Evolutionary conservation across 2,797 vertebrate species (phyloP), one percentile per base, ranked within the genome.

Genomic region (Anabas testudineus): DNA sequence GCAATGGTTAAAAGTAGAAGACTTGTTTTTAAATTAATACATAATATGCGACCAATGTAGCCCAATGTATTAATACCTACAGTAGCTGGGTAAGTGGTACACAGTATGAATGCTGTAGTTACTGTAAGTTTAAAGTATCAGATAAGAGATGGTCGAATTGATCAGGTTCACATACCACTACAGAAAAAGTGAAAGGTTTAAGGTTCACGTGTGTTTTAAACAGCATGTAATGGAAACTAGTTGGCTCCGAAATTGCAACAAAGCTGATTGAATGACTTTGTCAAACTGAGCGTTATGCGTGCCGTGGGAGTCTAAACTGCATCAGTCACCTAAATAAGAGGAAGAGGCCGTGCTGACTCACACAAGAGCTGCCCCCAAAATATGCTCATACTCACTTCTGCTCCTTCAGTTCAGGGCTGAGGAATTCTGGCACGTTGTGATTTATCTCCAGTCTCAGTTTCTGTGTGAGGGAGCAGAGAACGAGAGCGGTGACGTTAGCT

Each of bases 301-400:
- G 34, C 2, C 0, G 67, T 69, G 39, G 63, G 74, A 63, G 41
- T 46, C 19, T 30, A 10, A 42, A 9, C 0, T 55, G 42, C 47
- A 34, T 54, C 28, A 39, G 19, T 45, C 4, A 1, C 15, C 15
- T 19, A 28, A 56, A 62, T 2, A 37, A 47, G 32, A 59, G 21
- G 36, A 77, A 54, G 3, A 37, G 26, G 10, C 2, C 18, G 0
- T 0, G 32, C 52, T 83, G 80, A 81, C 52, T 79, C 74, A 74
- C 0, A 36, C 3, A 43, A 4, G 8, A 75, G 30, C 10, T 34
- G 9, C 9, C 51, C 14, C 46, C 18, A 57, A 28, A 19, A 41
- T 18, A 2, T n/a, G 13, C 53, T 59, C 37, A 18, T 63, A 86
- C 93, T 93, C 80, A 94, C 94, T 89, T 92, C 67, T 92, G 88